These are phyloP conservation scores for Brachirus orientalis DNA, from an alignment of 2,113 vertebrate genomes.

Conservation along the genomic window DNA sequence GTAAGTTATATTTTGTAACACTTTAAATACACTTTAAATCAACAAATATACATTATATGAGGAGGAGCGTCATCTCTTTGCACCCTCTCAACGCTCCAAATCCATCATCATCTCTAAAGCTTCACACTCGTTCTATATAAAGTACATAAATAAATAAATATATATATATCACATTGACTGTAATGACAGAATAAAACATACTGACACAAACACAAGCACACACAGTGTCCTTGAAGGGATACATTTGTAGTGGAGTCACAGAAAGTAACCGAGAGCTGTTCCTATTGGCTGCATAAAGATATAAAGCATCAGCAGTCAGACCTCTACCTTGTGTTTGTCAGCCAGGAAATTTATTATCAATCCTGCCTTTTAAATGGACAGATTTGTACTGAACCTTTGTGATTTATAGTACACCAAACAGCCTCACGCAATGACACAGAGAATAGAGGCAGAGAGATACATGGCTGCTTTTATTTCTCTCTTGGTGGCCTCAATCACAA, in stretches of 20 bases:
- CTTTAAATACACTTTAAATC: too few relatives aligned
- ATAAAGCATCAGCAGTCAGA: slow-evolving; percentile 57
- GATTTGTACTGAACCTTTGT: slow-evolving; percentile 50
- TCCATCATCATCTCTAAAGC: too few relatives aligned
- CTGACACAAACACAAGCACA: not conserved
- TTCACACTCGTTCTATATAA: too few relatives aligned
- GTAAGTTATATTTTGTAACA: too few relatives aligned
- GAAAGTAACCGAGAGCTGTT: slow-evolving; percentile 21
- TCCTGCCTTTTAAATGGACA: slow-evolving; percentile 54
- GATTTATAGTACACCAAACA: slow-evolving; percentile 38
- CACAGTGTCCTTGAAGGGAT: slow-evolving; percentile 9
- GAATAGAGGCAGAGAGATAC: slow-evolving; percentile 31
- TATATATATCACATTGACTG: too few relatives aligned
- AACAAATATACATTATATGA: too few relatives aligned
- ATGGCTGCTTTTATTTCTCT: slow-evolving; percentile 49
- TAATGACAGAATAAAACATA: too few relatives aligned
- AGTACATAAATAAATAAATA: too few relatives aligned
- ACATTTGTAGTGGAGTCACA: slow-evolving; percentile 17
- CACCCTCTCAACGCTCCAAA: too few relatives aligned
- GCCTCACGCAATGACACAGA: slow-evolving; percentile 7
- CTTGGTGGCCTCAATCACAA: slow-evolving; percentile 35
- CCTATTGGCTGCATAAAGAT: slow-evolving; percentile 31
- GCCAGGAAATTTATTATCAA: slow-evolving; percentile 53
- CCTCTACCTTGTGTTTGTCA: slow-evolving; percentile 39
- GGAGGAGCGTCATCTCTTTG: too few relatives aligned